Percentiles rank a stretch among this genome's conserved stretches.
These are phyloP conservation scores for Trachelus troglodyta DNA, from an alignment of 2,888 invertebrate genomes.

Conservation along the genomic window DNA sequence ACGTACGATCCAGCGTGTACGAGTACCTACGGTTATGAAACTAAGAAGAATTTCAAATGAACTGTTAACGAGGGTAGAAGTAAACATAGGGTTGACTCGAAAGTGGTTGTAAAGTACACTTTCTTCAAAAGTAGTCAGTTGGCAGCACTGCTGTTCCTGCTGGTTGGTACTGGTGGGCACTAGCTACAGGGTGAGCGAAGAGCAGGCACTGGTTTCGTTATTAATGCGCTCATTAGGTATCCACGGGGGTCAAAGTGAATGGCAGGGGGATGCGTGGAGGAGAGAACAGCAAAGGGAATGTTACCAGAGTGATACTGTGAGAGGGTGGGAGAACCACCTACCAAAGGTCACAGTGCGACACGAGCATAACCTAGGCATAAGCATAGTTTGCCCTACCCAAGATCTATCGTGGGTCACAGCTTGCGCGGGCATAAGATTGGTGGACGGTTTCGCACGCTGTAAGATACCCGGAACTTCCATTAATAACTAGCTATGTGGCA, in stretches of 20 bases:
- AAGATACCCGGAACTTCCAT: constrained; percentile 34
- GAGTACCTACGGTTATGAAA: background rate
- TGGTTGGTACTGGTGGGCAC: background rate
- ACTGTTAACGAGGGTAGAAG: background rate
- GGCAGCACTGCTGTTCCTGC: background rate
- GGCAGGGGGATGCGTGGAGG: constrained; percentile 1
- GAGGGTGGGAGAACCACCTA: background rate
- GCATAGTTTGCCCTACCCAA: constrained; percentile 11
- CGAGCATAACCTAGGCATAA: background rate
- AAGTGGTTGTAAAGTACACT: background rate
- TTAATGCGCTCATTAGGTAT: constrained; percentile 15
- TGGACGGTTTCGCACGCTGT: constrained; percentile 27
- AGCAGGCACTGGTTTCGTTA: constrained; percentile 12
- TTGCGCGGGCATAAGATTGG: constrained; percentile 38
- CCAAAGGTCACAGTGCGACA: background rate
- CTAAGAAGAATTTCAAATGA: background rate
- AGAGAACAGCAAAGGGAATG: background rate
- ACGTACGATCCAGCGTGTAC: background rate
- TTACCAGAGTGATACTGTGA: background rate
- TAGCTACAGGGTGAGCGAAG: background rate
- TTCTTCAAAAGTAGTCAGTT: background rate
- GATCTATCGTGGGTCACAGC: constrained; percentile 39
- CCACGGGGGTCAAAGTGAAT: background rate
- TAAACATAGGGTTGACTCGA: background rate
- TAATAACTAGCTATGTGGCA: constrained; percentile 39